Percentiles rank a stretch among this genome's conserved stretches.
Evolutionary conservation across 2,888 invertebrate species (phyloP).

Genomic region (Phalera bucephala): DNA sequence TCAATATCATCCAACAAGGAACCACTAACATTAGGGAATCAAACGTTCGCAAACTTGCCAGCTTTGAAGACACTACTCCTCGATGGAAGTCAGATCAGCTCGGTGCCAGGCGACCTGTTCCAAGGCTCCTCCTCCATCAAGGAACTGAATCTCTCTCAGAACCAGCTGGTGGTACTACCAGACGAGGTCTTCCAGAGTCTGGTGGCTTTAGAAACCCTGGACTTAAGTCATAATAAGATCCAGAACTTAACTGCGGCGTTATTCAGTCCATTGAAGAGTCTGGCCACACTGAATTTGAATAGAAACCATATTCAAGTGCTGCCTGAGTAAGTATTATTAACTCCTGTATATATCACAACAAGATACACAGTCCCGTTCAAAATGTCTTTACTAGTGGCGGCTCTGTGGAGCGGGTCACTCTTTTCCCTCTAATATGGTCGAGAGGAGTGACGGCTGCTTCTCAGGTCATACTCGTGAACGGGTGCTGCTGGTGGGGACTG

Average conservation of each 20-base stretch:
- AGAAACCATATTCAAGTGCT: constrained; percentile 13
- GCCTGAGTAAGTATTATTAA: constrained; percentile 26
- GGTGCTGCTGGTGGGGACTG: too few species aligned
- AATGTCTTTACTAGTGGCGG: too few species aligned
- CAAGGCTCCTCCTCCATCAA: constrained; percentile 3
- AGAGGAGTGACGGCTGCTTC: too few species aligned
- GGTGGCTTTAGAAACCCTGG: constrained; percentile 14
- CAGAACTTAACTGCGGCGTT: neutral
- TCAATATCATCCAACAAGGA: neutral
- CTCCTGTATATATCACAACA: too few species aligned
- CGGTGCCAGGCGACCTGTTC: constrained; percentile 11
- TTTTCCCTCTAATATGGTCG: too few species aligned
- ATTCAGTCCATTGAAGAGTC: constrained; percentile 6
- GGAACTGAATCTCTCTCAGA: constrained; percentile 4
- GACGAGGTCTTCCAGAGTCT: constrained; percentile 2
- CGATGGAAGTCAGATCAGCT: neutral
- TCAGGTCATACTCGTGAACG: too few species aligned
- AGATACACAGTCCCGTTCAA: too few species aligned
- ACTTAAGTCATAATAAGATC: constrained; percentile 23
- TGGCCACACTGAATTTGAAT: constrained; percentile 16
- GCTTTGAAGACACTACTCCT: constrained; percentile 11
- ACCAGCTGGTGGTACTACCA: constrained; percentile 12
- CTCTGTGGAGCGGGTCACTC: too few species aligned
- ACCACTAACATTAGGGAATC: constrained; percentile 3
- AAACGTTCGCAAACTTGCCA: constrained; percentile 11